A percentile compares a stretch with the other conserved stretches of the same genome.
phyloP scores from a whole-genome alignment of 2,113 vertebrate species.

The Pheucticus melanocephalus region DNA sequence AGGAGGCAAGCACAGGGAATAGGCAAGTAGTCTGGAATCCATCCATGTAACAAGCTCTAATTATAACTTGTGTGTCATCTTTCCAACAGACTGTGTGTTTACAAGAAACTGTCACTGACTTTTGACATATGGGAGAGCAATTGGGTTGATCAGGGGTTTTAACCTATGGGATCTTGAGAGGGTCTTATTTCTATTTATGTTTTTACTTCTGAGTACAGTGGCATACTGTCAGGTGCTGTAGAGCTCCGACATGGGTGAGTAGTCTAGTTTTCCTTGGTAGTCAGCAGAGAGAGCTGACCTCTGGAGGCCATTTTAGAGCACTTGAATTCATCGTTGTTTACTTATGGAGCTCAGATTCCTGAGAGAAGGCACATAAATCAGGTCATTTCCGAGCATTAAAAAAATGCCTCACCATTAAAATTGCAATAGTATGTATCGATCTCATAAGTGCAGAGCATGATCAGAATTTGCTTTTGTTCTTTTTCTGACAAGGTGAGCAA shows the following conservation, averaged over 20 bases:
- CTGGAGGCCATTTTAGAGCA: not conserved
- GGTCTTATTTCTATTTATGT: not conserved
- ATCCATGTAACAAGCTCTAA: not conserved
- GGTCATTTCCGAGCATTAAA: not conserved
- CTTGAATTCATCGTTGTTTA: not conserved
- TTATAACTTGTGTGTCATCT: slow-evolving; percentile 8
- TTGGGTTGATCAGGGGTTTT: not conserved
- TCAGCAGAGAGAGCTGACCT: not conserved
- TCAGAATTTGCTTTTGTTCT: not conserved
- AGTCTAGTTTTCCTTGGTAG: not conserved
- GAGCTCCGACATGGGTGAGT: not conserved
- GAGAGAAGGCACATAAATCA: not conserved
- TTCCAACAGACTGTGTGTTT: not conserved
- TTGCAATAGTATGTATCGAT: not conserved
- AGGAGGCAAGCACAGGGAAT: not conserved
- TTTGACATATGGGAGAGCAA: not conserved
- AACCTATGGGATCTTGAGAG: not conserved
- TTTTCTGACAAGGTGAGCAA: not conserved
- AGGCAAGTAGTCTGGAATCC: not conserved
- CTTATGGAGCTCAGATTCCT: not conserved
- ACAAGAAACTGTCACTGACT: not conserved
- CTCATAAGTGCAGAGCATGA: not conserved
- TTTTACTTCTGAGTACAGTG: not conserved
- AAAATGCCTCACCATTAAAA: not conserved
- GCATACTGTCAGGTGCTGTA: not conserved